Evolutionary conservation across 2,797 vertebrate species (phyloP), one percentile per base, ranked within the genome.

Genomic region (Valencia hispanica): DNA sequence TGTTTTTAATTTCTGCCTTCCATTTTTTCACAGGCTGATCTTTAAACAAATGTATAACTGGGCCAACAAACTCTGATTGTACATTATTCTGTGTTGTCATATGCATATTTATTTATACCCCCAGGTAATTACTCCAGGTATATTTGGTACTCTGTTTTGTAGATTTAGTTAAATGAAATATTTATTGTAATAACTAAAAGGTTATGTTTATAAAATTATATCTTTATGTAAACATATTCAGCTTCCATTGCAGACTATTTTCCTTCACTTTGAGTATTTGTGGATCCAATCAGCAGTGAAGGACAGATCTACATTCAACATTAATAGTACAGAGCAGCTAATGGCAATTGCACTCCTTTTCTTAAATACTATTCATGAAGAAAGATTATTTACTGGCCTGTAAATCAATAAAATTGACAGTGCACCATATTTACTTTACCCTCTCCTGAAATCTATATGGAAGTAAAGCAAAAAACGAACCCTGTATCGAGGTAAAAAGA

Each of bases 351-450:
- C 90, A 91, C 89, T 89, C 84, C 79, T 84, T 90, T 91, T 87
- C 57, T 91, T 88, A 81, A 92, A 90, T 88, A 84, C 77, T 90
- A 69, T 77, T 85, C 73, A 78, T 81, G 77, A 83, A 68, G 82
- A 81, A 91, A 73, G 32, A 73, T 90, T 86, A 86, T 92, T 90
- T 88, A 90, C 94, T 95, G 94, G 93, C 94, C 94, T 95, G 94
- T 94, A 94, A 94, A 96, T 96, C 96, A 97, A 97, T 97, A 97
- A 97, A 97, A 95, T 88, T 96, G 94, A 94, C 93, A 95, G 96
- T 97, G 94, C 92, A 95, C 94, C 87, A 92, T 85, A 86, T 93
- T 85, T 83, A 83, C 70, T 84, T 53, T 72, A 39, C 17, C 36
- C 6, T 81, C 61, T 91, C 73, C 50, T 83, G 75, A 78, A 47